Base-by-base conservation (phyloP, 2,113 vertebrate genomes). In the Ornithorhynchus anatinus region DNA sequence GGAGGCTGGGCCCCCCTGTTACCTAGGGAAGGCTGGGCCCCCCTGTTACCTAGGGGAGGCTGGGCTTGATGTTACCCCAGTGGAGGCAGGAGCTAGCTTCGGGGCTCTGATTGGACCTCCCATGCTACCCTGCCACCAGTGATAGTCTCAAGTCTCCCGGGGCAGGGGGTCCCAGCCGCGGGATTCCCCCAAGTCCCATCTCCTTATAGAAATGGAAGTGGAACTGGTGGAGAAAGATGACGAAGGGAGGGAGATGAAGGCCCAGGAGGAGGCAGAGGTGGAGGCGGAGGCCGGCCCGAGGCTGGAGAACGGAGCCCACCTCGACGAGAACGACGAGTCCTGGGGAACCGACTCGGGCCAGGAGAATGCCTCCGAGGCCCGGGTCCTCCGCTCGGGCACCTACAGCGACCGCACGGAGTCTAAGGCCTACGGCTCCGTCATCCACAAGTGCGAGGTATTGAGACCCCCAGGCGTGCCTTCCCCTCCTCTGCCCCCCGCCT, bases 381-480 rank as follows among this genome's bases (percentile, higher is more conserved):
- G 90, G 11, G 85, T 90, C 65, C 73, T 88, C 51, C 94, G 88
- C 25, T 90, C 91, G 0, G 82, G 90, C 1, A 91, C 92, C 1
- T 95, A 95, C 58, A 92, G 92, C 4, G 95, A 93, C 85, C 90
- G 97, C 29, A 97, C 92, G 0, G 97, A 99, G 84, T 97, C 97
- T 0, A 96, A 97, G 75, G 92, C 95, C 8, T 99, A 99, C 0
- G 95, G 98, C 82, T 97, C 97, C 0, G 87, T 98, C 86, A 98
- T 95, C 0, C 98, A 99, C 91, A 96, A 96, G 88, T 99, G 98
- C 1, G 95, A 97, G 96, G 97, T 99, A 84, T 93, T 93, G 52
- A 39, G 1, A 0, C 13, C 7, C 7, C 0, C 0, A 5, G 4
- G 0, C 15, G 3, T 0, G 14, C 32, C 17, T 4, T 11, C 42